Evolutionary conservation across 2,113 vertebrate species (phyloP), one percentile per base, ranked within the genome.

Genomic region (Scophthalmus maximus): DNA sequence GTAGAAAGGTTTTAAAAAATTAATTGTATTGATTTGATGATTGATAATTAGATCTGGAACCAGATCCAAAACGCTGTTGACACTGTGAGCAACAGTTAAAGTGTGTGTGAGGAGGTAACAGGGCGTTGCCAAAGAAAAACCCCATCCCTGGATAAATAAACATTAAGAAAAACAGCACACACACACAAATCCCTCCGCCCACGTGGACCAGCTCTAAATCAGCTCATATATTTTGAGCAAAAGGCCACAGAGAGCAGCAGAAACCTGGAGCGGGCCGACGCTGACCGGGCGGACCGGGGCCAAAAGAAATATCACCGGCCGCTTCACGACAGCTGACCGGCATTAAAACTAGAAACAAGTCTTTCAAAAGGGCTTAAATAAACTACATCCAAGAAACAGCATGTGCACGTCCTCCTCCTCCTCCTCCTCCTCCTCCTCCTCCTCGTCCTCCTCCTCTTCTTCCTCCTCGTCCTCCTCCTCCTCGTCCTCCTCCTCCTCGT

Each of bases 241-340:
- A 68, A 78, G 62, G 51, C 80, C 76, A 34, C 50, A 49, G 23
- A 73, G 62, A 66, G 26, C 18, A 49, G 10, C 53, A 77, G 15
- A 67, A 72, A 62, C 49, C 26, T 75, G 68, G 22, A 20, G 56
- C 53, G 1, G 57, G 71, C 73, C 56, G 1, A 36, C 75, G 57
- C 40, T 30, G 12, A 38, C 59, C 17, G 27, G 29, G 61, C 25
- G 9, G 47, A 58, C 32, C 0, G 42, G 44, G 18, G 5, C 67
- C 67, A 50, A 68, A 47, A 42, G 2, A 68, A 79, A 82, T 50
- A 75, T n/a, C 34, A 52, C 49, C 80, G 62, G 78, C 78, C 79
- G 70, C 65, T 47, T 10, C 1, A 59, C 27, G 42, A 44, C 42
- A 44, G 42, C 42, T 8, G 42, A 44, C n/a, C 17, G 42, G 42